Base-by-base conservation (phyloP, 35 echinoderm and acorn worm species). In the Stichopus chloronotus region DNA sequence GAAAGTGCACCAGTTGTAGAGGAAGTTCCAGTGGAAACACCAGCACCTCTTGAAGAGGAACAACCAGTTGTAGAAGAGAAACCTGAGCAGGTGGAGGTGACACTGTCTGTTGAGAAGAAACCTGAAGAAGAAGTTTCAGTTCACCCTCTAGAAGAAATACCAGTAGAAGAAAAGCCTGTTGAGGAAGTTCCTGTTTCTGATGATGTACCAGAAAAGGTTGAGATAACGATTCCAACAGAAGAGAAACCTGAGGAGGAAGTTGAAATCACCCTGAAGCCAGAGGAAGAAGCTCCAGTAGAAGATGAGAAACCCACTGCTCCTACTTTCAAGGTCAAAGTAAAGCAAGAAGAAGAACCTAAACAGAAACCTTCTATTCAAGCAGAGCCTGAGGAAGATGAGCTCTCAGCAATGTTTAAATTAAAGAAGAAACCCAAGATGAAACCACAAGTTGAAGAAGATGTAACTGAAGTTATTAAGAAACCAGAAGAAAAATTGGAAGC, bases 401-500 rank as follows among this genome's bases (percentile, higher is more conserved):
- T 69, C 0, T 60, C 68, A 78, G 76, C 89, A 71, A 61, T 90
- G 54, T 88, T 80, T 77, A 90, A 65, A 63, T 90, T 80, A 57
- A 94, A 94, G 72, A 94, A 88, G 56, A 87, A 88, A 63, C 65
- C 61, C 57, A 90, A 90, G 68, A 71, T 8, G 9, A 63, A 63
- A 9, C 71, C 72, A 4, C 16, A 79, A 63, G 86, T 25, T 52
- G 85, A 93, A 76, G 92, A 87, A 20, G 83, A 16, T 20, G 56
- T 57, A 53, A n/a, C 79, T 22, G 87, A 90, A 90, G 72, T 81
- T 9, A 43, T 63, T 53, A 93, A 78, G 72, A 86, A 86, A 72
- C 83, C 92, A 87, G 93, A 78, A 22, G 93, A 94, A 22, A 78
- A 78, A 78, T 11, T 25, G 58, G 72, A 56, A 79, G 86, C 93